Evolutionary conservation across 1,140 invertebrate species (phyloP), one percentile per base, ranked within the genome.

Genomic region (Coenobita brevimanus): DNA sequence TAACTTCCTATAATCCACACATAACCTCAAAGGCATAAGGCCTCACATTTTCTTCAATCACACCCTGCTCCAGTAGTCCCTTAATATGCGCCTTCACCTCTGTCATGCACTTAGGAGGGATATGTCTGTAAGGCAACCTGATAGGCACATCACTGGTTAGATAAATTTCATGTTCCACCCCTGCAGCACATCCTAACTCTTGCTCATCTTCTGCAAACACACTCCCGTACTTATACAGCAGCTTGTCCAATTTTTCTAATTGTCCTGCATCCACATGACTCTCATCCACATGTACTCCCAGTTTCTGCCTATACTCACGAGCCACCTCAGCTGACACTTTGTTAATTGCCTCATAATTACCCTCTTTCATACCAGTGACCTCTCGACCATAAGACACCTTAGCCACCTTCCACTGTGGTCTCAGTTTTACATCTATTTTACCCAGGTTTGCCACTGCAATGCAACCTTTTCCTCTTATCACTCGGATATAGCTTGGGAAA

Each of bases 41-140:
- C 10, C 38, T 30, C 15, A 24, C 75, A 78, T 50, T 78, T 3
- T 78, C 75, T n/a, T 78, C 46, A n/a, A 78, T 78, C 10, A 78
- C 46, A n/a, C 75, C 75, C 30, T 78, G 43, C n/a, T 57, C 75
- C 24, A 54, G 24, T 4, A 78, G 46, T 27, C 75, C 75, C n/a
- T 43, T 76, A 3, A 78, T 54, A 57, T 54, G 46, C 24, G 46
- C 75, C 43, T 78, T 78, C 43, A 78, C 43, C 38, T 78, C 75
- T 6, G 43, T 30, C 43, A 78, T 78, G 24, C 75, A 54, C 1
- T 10, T 78, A 13, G 75, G 43, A 27, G 75, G 43, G 21, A 78
- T 57, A 78, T 57, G 75, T 30, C 46, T 50, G 33, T 57, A 54
- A 2, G 75, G 75, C 2, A 78, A 54, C 46, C n/a, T 41, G 27